Conservation (phyloP, 2,888 invertebrate genomes). For the Noctua comes region DNA sequence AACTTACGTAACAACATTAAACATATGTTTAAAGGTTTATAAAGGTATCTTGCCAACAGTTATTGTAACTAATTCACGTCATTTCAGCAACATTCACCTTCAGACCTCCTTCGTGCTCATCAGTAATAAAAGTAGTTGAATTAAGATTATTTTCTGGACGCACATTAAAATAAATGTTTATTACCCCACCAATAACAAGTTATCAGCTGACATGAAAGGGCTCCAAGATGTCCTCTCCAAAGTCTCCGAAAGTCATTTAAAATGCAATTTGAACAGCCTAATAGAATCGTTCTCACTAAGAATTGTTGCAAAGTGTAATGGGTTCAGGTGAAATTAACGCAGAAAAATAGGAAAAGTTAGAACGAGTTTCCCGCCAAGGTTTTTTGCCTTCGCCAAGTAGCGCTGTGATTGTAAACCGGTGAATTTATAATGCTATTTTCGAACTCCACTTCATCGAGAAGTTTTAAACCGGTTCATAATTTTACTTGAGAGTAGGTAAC, state of each 20-base stretch:
- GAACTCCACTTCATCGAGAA: constrained; percentile 89
- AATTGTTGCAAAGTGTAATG: constrained; percentile 90
- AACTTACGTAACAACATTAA: background rate
- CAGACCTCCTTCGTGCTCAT: constrained; percentile 10
- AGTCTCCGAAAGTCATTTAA: constrained; percentile 83
- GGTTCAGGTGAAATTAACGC: constrained; percentile 90
- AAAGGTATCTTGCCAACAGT: background rate
- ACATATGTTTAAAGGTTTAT: background rate
- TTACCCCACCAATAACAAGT: constrained; percentile 42
- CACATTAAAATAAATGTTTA: constrained; percentile 34
- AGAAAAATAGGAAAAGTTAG: constrained; percentile 91
- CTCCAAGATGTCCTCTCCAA: constrained; percentile 66
- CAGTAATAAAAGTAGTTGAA: constrained; percentile 11
- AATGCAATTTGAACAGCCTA: constrained; percentile 88
- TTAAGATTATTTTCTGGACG: constrained; percentile 12
- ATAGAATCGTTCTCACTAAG: constrained; percentile 87
- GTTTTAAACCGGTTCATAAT: constrained; percentile 88
- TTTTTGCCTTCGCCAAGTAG: constrained; percentile 87
- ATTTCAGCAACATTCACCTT: constrained; percentile 13
- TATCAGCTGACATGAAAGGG: constrained; percentile 46
- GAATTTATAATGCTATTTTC: constrained; percentile 90
- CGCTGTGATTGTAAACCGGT: constrained; percentile 90
- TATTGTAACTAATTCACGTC: background rate
- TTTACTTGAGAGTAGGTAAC: constrained; percentile 82
- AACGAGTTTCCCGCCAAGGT: constrained; percentile 88